Evolutionary conservation across 2,888 invertebrate genomes (phyloP), one percentile per base, ranked within the genome.

Genomic region (Sylvicola fuscatus): DNA sequence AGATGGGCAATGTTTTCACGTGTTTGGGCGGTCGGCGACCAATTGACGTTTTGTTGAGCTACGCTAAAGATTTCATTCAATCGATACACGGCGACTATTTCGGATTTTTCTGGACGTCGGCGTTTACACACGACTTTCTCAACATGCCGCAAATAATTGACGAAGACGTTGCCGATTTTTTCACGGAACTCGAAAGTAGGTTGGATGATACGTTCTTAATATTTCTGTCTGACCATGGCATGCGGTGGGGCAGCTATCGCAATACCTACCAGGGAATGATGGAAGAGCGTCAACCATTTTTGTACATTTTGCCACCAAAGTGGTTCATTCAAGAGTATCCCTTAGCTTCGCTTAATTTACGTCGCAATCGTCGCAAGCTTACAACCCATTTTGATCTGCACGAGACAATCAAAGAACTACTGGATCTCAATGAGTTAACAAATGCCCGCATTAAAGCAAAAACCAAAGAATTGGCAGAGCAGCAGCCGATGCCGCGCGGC

Each of bases 221-320:
- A 35, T 53, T 84, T 8, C 63, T 89, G 62, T 89, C 89, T 53
- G 92, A 92, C 51, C 92, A 92, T 49, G 92, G 92, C 0, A 72
- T 87, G 39, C 62, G 90, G 40, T 89, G 81, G 75, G 90, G 89
- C 2, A 66, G 65, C 6, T 84, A 87, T 44, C 66, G 87, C 8
- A 47, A 48, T 30, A 89, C 89, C 0, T 82, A 79, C 54, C 83
- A 89, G 56, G 84, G 84, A 2, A 66, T 75, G 49, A 64, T 90
- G 49, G 92, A 93, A 55, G 90, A 87, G 51, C 70, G 89, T 32
- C 64, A 89, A 37, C 92, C 93, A 0, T 72, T 87, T 42, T 62
- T 86, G 26, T 74, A 76, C 45, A 55, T 83, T 2, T 53, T 72
- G 3, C 53, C 86, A 39, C 92, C 92, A 0, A 52, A 63, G 11